A percentile compares a stretch with the other conserved stretches of the same genome.
Conservation (phyloP, 2,797 vertebrate genomes). For the Parauchenoglanis punctatus region DNA sequence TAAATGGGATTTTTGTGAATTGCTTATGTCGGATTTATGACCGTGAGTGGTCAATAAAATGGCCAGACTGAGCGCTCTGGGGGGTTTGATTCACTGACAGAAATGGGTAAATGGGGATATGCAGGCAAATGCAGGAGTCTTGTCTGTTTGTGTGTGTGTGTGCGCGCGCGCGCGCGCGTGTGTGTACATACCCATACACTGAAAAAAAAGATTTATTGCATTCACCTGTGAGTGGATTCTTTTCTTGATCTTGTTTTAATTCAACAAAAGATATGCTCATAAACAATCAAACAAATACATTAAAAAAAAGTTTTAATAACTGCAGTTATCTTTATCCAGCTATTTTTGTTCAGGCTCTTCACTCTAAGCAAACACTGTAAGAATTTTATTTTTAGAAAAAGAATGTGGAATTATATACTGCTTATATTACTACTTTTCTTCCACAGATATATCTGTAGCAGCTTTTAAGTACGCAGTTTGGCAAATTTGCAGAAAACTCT, state of each 20-base stretch:
- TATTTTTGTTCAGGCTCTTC: neutral
- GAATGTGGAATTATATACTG: neutral
- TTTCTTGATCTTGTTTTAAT: neutral
- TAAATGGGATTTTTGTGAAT: neutral
- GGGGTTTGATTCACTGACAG: neutral
- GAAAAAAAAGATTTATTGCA: neutral
- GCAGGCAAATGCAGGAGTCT: neutral
- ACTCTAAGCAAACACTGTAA: neutral
- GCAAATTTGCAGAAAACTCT: conserved; percentile 33
- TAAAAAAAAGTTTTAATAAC: neutral
- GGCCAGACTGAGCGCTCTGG: neutral
- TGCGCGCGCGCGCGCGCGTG: neutral
- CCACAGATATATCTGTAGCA: neutral
- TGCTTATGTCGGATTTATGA: neutral
- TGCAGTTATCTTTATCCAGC: neutral
- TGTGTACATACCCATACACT: neutral
- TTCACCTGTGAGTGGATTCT: neutral
- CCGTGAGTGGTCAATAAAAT: neutral
- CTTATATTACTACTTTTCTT: neutral
- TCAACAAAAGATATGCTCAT: neutral
- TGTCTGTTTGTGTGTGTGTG: neutral
- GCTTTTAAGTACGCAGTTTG: neutral
- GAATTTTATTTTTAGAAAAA: neutral
- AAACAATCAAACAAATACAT: neutral
- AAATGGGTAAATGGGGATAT: neutral